phyloP scores from a whole-genome alignment of 2,113 vertebrate species.

The Semnornis frantzii region DNA sequence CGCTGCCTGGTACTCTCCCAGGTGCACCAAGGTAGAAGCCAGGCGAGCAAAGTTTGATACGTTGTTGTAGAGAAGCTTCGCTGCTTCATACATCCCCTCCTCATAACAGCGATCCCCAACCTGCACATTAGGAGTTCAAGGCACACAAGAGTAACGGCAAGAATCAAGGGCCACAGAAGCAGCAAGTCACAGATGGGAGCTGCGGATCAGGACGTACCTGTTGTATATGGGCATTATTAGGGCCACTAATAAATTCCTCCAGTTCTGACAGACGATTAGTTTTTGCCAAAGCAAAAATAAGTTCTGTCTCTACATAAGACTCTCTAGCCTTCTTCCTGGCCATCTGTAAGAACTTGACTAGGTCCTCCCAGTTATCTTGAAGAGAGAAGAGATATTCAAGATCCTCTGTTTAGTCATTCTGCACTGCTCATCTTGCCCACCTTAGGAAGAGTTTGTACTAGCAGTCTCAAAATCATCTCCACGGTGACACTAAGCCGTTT shows the following conservation, averaged over 20 bases:
- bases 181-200: background rate
- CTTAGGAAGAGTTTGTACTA: background rate
- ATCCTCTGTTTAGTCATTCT: background rate
- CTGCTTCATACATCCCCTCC: constrained; percentile 89
- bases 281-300: constrained; percentile 93
- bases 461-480: background rate
- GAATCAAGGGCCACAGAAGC: background rate
- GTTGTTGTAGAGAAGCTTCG: constrained; percentile 88
- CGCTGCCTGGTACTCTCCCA: constrained; percentile 90
- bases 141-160: background rate
- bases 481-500: background rate
- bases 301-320: constrained; percentile 90
- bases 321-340: constrained; percentile 89
- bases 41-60: constrained; percentile 91
- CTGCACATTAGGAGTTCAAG: constrained; percentile 55
- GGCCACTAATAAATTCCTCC: constrained; percentile 90
- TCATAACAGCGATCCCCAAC: constrained; percentile 92
- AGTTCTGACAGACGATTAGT: constrained; percentile 89
- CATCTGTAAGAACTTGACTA: constrained; percentile 95
- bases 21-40: constrained; percentile 88
- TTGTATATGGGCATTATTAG: constrained; percentile 92
- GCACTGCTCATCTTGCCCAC: background rate
- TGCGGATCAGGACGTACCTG: constrained; percentile 76
- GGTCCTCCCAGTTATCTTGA: constrained; percentile 92
- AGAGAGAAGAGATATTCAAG: background rate